phyloP scores from a whole-genome alignment of 2,797 vertebrate species.

The Hemitrygon akajei region DNA sequence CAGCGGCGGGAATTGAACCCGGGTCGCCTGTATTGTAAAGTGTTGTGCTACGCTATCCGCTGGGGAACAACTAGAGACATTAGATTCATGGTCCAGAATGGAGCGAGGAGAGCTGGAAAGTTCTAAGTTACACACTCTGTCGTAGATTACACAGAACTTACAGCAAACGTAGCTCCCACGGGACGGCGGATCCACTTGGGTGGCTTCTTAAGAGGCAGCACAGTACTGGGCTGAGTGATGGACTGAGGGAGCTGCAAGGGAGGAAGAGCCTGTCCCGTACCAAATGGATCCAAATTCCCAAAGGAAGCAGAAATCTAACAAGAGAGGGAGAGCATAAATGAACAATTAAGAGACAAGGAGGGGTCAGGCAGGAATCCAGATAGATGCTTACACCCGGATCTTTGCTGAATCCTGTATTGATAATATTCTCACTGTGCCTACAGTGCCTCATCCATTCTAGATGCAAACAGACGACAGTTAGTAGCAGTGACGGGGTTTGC shows the following conservation, averaged over 20 bases:
- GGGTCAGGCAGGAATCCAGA: background rate
- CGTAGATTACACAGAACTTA: slow-evolving; percentile 51
- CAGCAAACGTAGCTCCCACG: slow-evolving; percentile 85
- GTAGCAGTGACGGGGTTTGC: background rate
- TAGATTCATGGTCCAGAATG: background rate
- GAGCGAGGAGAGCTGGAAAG: background rate
- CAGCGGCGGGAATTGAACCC: no score
- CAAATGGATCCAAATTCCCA: slow-evolving; percentile 90
- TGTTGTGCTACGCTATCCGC: no score
- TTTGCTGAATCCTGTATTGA: background rate
- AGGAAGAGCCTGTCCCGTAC: slow-evolving; percentile 79
- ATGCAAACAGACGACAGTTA: background rate
- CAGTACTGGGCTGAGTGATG: slow-evolving; percentile 48
- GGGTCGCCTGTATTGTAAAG: no score
- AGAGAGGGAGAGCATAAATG: background rate
- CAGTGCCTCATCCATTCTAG: background rate
- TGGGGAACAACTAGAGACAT: background rate
- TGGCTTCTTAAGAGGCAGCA: slow-evolving; percentile 85
- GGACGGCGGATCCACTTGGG: slow-evolving; percentile 91
- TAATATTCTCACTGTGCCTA: background rate
- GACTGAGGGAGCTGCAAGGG: slow-evolving; percentile 81
- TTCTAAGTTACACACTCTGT: slow-evolving; percentile 20
- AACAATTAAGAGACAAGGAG: background rate
- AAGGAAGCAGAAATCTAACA: slow-evolving; percentile 82
- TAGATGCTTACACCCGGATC: background rate